Evolutionary conservation across 2,797 vertebrate species (phyloP).

Genomic region (Tenualosa ilisha): DNA sequence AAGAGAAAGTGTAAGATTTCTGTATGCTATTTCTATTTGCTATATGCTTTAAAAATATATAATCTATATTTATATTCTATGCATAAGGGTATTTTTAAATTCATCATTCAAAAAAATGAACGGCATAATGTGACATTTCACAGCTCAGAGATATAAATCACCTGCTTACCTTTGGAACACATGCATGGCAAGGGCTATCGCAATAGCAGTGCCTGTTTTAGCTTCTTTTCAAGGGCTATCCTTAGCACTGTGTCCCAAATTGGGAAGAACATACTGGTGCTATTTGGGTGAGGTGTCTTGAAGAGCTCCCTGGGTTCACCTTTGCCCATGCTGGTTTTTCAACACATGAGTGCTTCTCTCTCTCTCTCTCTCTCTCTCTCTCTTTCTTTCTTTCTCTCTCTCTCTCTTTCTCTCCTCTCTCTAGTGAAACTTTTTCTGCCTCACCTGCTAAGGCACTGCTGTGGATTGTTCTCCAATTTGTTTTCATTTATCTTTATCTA

Average conservation of each 20-base stretch:
- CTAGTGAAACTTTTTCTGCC: not conserved
- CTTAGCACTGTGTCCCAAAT: not conserved
- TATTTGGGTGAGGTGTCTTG: not conserved
- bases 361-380: slow-evolving; percentile 28
- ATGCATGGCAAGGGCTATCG: not conserved
- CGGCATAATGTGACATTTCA: too few relatives aligned
- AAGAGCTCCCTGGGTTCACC: not conserved
- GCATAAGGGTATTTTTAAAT: too few relatives aligned
- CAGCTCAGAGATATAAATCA: not conserved
- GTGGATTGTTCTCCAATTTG: not conserved
- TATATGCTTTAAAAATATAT: too few relatives aligned
- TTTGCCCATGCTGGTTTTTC: not conserved
- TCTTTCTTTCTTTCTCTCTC: slow-evolving; percentile 29
- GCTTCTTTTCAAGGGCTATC: not conserved
- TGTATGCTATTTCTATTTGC: too few relatives aligned
- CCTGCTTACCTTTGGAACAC: not conserved
- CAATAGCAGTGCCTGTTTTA: not conserved
- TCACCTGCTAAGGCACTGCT: not conserved
- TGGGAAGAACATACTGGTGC: not conserved
- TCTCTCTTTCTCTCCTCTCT: slow-evolving; percentile 28
- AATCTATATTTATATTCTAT: too few relatives aligned
- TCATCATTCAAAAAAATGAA: too few relatives aligned
- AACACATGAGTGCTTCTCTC: slow-evolving; percentile 5
- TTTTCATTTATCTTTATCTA: not conserved
- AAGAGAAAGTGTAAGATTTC: too few relatives aligned